A percentile compares a stretch with the other conserved stretches of the same genome.
These are phyloP conservation scores for Zaprionus africanus DNA, from an alignment of 1,140 invertebrate species.

Conservation along the genomic window DNA sequence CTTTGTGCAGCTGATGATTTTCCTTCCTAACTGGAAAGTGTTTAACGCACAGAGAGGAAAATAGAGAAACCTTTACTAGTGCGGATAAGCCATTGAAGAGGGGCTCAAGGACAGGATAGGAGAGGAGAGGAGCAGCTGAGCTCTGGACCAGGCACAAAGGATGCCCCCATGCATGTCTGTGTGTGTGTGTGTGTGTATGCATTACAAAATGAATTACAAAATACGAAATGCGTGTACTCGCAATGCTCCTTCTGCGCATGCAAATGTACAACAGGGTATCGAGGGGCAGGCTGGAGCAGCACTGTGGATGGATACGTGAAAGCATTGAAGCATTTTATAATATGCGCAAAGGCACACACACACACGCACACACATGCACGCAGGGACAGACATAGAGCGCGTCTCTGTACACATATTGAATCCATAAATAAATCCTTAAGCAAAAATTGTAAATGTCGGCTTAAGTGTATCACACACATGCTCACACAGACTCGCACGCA, in stretches of 20 bases:
- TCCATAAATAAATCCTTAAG: constrained; percentile 83
- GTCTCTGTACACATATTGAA: constrained; percentile 73
- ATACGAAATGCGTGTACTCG: constrained; percentile 63
- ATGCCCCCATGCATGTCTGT: neutral
- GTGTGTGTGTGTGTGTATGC: constrained; percentile 34
- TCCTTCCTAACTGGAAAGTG: neutral
- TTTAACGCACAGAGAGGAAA: neutral
- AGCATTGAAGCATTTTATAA: constrained; percentile 62
- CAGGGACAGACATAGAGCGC: constrained; percentile 2
- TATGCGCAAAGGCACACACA: constrained; percentile 58
- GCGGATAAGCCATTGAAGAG: too few species aligned
- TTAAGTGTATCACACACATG: constrained; percentile 74
- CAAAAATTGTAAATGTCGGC: constrained; percentile 83
- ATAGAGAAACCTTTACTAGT: neutral
- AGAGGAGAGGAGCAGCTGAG: neutral
- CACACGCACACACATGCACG: constrained; percentile 38
- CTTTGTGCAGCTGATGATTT: neutral
- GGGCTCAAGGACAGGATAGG: neutral
- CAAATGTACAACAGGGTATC: constrained; percentile 49
- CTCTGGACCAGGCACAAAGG: neutral
- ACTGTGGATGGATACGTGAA: constrained; percentile 30
- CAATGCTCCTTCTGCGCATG: constrained; percentile 67
- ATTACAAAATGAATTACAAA: constrained; percentile 67
- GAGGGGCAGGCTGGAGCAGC: neutral
- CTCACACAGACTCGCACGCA: constrained; percentile 29